Base-by-base conservation (phyloP, 2,797 vertebrate species). In the Erpetoichthys calabaricus region DNA sequence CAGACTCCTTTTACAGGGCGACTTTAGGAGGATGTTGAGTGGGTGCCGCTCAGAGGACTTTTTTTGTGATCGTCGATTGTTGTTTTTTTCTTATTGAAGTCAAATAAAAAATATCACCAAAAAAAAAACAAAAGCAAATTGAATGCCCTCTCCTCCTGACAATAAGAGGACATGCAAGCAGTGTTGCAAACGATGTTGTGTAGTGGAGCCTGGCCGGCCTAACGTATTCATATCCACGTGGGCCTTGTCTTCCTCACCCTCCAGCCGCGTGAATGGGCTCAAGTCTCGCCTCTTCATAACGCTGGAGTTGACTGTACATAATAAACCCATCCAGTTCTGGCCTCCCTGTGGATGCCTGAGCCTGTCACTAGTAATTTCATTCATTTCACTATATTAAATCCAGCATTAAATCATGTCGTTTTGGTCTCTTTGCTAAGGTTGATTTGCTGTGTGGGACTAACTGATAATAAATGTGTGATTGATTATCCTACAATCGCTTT, bases 371-470 rank as follows among this genome's bases (percentile, higher is more conserved):
- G 51, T 68, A 63, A 57, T 70, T 73, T 79, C 72, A 80, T 81
- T 76, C 64, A 76, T 78, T 78, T 79, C 67, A 64, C 65, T 43
- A 74, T 74, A 72, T 76, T 73, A 75, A 74, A 72, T 76, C 68
- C 45, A 66, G 61, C 68, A 77, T 73, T 77, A 78, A 80, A 82
- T 80, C 68, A 79, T 78, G 73, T 74, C 63, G 67, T 65, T 76
- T 68, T 65, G 59, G 51, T 70, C 73, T 61, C 68, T 78, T 63
- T 67, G 47, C 67, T 45, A 69, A 58, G 72, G 61, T 63, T 80
- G 76, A 80, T 79, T 78, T 75, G 66, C 73, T 75, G 70, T 61
- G 59, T 65, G 3, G 63, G 65, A 62, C 73, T 61, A 70, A 60
- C 65, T 61, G 63, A 63, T 67, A 69, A 76, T 60, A 74, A 69